phyloP scores from a whole-genome alignment of 2,888 invertebrate genomes.

The Phortica magna region DNA sequence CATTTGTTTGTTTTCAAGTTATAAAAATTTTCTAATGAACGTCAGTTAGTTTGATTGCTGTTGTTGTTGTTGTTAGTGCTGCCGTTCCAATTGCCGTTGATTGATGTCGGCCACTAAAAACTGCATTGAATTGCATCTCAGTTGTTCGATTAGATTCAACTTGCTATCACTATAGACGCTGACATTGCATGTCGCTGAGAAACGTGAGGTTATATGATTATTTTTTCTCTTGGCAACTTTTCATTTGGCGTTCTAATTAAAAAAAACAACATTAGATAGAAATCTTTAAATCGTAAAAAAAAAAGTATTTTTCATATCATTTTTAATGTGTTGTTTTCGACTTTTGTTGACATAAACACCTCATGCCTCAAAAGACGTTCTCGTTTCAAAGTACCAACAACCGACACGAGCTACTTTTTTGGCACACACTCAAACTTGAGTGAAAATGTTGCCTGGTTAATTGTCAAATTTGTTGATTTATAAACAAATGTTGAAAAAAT shows the following conservation, averaged over 20 bases:
- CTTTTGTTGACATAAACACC: slow-evolving; percentile 20
- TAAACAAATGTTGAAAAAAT: neutral
- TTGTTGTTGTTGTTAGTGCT: neutral
- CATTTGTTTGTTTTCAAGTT: too few species aligned
- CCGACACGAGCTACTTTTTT: neutral
- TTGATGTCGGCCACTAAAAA: neutral
- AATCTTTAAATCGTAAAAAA: neutral
- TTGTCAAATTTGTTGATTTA: neutral
- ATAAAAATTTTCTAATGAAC: too few species aligned
- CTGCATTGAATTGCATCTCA: neutral
- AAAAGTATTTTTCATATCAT: neutral
- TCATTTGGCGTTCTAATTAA: slow-evolving; percentile 18
- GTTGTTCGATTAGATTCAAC: neutral
- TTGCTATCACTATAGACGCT: neutral
- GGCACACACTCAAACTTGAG: slow-evolving; percentile 16
- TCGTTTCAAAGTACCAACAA: neutral
- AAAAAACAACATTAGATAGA: slow-evolving; percentile 5
- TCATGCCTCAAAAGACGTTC: neutral
- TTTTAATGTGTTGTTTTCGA: neutral
- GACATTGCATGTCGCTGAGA: slow-evolving; percentile 10
- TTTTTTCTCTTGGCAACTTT: slow-evolving; percentile 15
- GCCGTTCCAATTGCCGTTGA: neutral
- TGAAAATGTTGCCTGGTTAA: neutral
- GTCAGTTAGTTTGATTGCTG: neutral
- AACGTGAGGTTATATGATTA: slow-evolving; percentile 16